Evolutionary conservation across 2,888 invertebrate species (phyloP), one percentile per base, ranked within the genome.

Genomic region (Brachypterus glaber): DNA sequence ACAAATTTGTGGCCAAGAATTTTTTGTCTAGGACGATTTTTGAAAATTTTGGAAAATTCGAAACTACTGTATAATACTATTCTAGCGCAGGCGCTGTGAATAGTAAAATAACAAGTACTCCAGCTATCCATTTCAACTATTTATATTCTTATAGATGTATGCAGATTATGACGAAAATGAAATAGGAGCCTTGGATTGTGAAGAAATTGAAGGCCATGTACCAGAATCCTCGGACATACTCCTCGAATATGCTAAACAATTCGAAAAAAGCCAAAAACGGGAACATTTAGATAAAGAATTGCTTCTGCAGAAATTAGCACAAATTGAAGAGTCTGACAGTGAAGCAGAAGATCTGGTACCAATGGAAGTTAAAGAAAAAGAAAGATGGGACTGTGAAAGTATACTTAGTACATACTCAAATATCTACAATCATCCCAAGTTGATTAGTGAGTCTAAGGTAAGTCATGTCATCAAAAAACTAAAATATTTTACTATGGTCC

Each of bases 341-440:
- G 64, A 69, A 5, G 76, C 76, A 24, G 76, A 78, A 2, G 71
- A 74, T 43, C 67, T 80, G 8, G 61, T 79, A 24, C 70, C 72
- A 18, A 64, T 77, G 1, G 67, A 77, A 45, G 75, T 81, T 1
- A 72, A 77, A 17, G 73, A 77, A 35, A 74, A 77, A 47, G 73
- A 77, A 45, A 81, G 78, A 60, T 91, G 85, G 86, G 93, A 95
- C 66, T 93, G 93, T 55, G 86, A 93, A 68, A 87, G 87, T 38
- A 83, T 93, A 49, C 67, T 93, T 3, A 85, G 87, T 13, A 92
- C 89, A 0, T 89, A 89, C 61, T 92, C 92, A 4, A 95, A 83
- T 58, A 70, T 86, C 35, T 91, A 90, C 62, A 95, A 96, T 67
- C 89, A 88, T 67, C 96, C 96, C 0, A 88, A 85, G 60, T 53